Conservation (phyloP, 2,113 vertebrate species). For the Opisthocomus hoazin region DNA sequence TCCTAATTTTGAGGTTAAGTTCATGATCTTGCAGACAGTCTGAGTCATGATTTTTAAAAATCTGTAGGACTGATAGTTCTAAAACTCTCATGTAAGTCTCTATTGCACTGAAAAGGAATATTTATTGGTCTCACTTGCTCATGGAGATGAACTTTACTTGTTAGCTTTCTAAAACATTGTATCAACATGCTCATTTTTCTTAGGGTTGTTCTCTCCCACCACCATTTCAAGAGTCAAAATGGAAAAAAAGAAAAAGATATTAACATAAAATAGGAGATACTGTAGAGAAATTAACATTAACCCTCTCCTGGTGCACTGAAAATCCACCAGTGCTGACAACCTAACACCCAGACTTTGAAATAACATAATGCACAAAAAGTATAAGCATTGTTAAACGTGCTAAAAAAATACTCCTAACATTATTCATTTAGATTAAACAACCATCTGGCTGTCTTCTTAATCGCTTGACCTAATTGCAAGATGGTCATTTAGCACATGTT, state of each 20-base stretch:
- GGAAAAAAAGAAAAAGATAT: background rate
- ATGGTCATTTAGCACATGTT: slow-evolving; percentile 17
- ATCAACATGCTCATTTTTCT: background rate
- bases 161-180: background rate
- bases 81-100: background rate
- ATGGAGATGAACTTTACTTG: background rate
- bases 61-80: background rate
- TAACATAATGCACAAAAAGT: background rate
- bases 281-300: background rate
- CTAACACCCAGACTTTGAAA: background rate
- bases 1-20: background rate
- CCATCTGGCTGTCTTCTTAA: slow-evolving; percentile 11
- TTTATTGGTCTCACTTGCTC: background rate
- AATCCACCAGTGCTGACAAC: background rate
- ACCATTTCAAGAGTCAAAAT: background rate
- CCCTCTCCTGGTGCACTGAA: background rate
- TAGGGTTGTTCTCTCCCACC: background rate
- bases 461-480: background rate
- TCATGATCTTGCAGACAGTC: background rate
- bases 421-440: background rate
- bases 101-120: background rate
- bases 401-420: background rate
- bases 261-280: background rate
- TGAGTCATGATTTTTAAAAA: background rate
- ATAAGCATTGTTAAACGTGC: background rate